Base-by-base conservation (phyloP, 2,797 vertebrate genomes). In the Rhynchotus rufescens region DNA sequence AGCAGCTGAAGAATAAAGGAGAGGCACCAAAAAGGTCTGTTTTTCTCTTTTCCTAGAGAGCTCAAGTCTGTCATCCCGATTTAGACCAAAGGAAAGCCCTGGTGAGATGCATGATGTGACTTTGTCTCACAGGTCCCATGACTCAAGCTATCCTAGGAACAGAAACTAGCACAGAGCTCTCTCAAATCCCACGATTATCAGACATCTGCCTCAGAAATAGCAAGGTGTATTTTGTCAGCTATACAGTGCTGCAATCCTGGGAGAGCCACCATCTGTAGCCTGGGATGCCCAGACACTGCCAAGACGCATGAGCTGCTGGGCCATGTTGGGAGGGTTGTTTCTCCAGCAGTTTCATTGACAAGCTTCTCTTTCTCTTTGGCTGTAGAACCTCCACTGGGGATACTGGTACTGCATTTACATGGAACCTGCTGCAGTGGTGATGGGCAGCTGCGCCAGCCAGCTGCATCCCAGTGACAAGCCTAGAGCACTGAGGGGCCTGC, bases 11-110 rank as follows among this genome's bases (percentile, higher is more conserved):
- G 42, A 61, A 25, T 51, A 28, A 40, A 11, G 5, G 22, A 30
- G 68, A 66, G 20, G 16, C n/a, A 26, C 6, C 0, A 10, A 25
- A 40, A 52, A 38, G 22, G 28, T 74, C 16, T 38, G 6, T 16
- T 26, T 67, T 30, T 42, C 36, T 38, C 36, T 38, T 56, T 57
- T 61, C 66, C 54, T 36, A 61, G 59, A 23, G 66, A 66, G 20
- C 32, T 52, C 51, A 23, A 89, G 64, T 25, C 65, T 71, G 59
- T 45, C 52, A 71, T 56, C 40, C 59, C 3, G 4, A n/a, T 62
- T 83, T 86, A 80, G 81, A 52, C 42, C 21, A 45, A 61, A 81
- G 64, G 23, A 71, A 91, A 79, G 57, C 52, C 62, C 47, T 65
- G 36, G 57, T 82, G 32, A 26, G 56, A 38, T 3, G 2, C 10